Evolutionary conservation across 2,888 invertebrate species (phyloP), one percentile per base, ranked within the genome.

Genomic region (Parochlus steinenii): DNA sequence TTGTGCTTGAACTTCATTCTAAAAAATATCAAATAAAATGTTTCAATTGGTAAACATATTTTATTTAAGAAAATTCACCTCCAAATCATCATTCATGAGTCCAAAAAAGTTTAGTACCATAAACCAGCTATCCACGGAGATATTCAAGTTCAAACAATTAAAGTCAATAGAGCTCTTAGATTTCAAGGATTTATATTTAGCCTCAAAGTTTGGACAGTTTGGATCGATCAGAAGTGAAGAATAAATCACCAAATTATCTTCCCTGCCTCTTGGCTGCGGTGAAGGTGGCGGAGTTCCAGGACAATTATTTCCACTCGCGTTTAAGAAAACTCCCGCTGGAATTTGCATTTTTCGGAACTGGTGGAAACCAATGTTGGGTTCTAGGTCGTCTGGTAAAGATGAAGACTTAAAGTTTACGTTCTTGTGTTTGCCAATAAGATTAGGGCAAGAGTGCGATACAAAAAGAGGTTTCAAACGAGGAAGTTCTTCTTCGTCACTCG

Each of bases 51-150:
- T n/a, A n/a, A n/a, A n/a, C n/a, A n/a, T n/a, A n/a, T n/a, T n/a
- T n/a, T n/a, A n/a, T n/a, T n/a, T n/a, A n/a, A n/a, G n/a, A n/a
- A n/a, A 22, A 10, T 39, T 41, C 4, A 41, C 40, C 6, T 33
- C 34, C 10, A 45, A 45, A 23, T 48, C 47, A 18, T 53, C 52
- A 3, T 52, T 47, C 44, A 49, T 54, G 4, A 58, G 58, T 19
- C 87, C 87, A 49, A 95, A 83, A 56, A 97, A 93, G 59, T 97
- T 93, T 33, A 97, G 65, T 27, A 97, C 74, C 20, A 92, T 77
- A 46, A 89, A 85, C 95, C 93, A 95, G 33, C 92, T 86, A 53
- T 92, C 83, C 16, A 89, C 77, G 52, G 86, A 92, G 43, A 95
- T 71, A 19, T 86, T 79, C 42, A 93, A 64, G 55, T 93, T 87